Evolutionary conservation across 2,113 vertebrate genomes (phyloP).

Genomic region (Mirounga angustirostris): DNA sequence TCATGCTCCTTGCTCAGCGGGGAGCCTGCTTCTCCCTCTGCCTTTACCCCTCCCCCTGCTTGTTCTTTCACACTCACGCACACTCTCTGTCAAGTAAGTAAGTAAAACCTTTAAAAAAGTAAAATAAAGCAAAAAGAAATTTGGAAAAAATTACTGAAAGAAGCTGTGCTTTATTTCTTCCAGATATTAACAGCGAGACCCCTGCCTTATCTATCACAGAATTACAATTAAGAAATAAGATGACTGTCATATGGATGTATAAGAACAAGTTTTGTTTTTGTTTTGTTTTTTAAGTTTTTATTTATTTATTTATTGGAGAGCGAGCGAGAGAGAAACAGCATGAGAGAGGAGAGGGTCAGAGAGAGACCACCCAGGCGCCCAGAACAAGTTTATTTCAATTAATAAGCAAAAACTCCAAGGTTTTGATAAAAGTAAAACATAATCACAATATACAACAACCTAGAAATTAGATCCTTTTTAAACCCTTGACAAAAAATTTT

Average conservation of each 20-base stretch:
- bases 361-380: no score
- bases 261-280: background rate
- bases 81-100: background rate
- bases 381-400: background rate
- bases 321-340: no score
- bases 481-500: constrained; percentile 38
- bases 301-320: no score
- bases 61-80: background rate
- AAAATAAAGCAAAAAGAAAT: background rate
- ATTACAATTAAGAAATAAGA: constrained; percentile 41
- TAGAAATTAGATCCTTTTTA: constrained; percentile 26
- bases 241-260: background rate
- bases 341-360: no score
- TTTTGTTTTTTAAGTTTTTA: no score
- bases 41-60: background rate
- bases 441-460: constrained; percentile 28
- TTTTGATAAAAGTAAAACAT: constrained; percentile 43
- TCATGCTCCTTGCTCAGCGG: background rate
- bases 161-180: background rate
- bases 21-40: background rate
- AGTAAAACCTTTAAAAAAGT: background rate
- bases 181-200: background rate
- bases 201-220: background rate
- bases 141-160: background rate
- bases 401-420: background rate